A percentile compares a stretch with the other conserved stretches of the same genome.
Conservation (phyloP, 2,113 vertebrate genomes). For the Corapipo altera region DNA sequence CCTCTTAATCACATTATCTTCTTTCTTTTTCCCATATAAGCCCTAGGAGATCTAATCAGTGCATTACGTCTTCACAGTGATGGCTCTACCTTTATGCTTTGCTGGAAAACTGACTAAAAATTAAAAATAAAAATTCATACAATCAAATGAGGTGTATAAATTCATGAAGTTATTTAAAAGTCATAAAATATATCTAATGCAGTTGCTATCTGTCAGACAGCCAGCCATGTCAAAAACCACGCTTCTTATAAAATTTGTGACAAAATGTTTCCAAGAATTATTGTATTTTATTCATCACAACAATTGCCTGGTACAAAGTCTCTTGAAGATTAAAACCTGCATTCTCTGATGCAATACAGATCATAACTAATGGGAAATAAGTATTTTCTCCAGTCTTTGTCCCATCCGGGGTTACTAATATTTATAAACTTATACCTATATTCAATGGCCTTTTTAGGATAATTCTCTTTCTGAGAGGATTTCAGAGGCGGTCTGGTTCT, state of each 20-base stretch:
- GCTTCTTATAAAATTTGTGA: background rate
- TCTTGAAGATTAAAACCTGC: background rate
- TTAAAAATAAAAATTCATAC: background rate
- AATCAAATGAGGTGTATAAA: background rate
- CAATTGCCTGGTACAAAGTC: background rate
- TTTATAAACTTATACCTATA: background rate
- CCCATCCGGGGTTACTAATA: background rate
- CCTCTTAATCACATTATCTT: conserved; percentile 23
- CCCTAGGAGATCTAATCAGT: background rate
- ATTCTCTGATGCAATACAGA: background rate
- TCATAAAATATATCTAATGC: background rate
- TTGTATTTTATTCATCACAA: background rate
- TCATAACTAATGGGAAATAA: background rate
- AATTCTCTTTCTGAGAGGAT: background rate
- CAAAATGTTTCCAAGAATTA: conserved; percentile 19
- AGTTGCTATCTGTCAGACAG: background rate
- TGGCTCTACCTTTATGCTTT: conserved; percentile 11
- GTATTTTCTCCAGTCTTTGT: background rate
- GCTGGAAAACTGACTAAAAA: conserved; percentile 3
- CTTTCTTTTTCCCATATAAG: conserved; percentile 8
- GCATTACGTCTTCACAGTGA: background rate
- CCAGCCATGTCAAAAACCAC: background rate
- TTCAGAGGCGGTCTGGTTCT: background rate
- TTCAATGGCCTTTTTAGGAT: background rate
- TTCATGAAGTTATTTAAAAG: background rate